phyloP scores from a whole-genome alignment of 2,113 vertebrate genomes.

The Apistogramma diplotaenia region DNA sequence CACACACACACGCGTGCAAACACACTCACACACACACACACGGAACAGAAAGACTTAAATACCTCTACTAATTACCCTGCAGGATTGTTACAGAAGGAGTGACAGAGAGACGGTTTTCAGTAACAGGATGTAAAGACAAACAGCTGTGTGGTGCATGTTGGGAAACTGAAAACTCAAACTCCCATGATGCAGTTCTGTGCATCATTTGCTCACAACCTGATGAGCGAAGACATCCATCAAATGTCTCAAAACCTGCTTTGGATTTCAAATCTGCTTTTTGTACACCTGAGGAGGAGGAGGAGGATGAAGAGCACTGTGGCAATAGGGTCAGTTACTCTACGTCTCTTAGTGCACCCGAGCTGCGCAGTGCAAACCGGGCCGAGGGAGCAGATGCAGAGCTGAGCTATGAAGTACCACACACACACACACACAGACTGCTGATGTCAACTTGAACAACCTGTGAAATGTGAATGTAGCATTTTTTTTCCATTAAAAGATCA shows the following conservation, averaged over 20 bases:
- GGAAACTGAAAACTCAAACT: conserved; percentile 43
- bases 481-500: conserved; percentile 78
- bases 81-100: conserved; percentile 72
- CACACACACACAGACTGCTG: conserved; percentile 63
- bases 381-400: conserved; percentile 31
- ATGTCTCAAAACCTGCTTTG: conserved; percentile 48
- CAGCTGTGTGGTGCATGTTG: conserved; percentile 71
- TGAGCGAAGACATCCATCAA: conserved; percentile 41
- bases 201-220: conserved; percentile 46
- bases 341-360: conserved; percentile 45
- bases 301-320: conserved; percentile 43
- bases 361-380: conserved; percentile 23
- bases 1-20: neutral
- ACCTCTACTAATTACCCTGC: conserved; percentile 76
- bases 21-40: conserved; percentile 22
- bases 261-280: conserved; percentile 62
- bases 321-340: conserved; percentile 47
- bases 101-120: conserved; percentile 61
- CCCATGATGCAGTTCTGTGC: conserved; percentile 66
- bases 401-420: conserved; percentile 54
- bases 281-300: conserved; percentile 42
- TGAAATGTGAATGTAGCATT: conserved; percentile 87
- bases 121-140: conserved; percentile 63
- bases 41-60: conserved; percentile 67
- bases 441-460: conserved; percentile 82